Evolutionary conservation across 2,888 invertebrate species (phyloP).

Genomic region (Stenodera caucasica): DNA sequence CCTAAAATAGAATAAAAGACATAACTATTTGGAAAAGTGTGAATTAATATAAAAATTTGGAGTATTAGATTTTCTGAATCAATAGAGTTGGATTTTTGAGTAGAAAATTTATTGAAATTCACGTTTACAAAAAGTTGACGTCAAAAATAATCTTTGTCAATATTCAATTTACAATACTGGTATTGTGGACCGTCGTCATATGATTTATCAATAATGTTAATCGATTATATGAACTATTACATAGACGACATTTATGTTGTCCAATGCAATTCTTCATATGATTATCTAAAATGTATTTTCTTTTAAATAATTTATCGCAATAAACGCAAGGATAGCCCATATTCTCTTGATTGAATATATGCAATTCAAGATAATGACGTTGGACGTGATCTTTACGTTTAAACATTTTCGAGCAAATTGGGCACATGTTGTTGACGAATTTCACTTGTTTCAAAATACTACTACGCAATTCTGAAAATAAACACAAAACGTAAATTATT

Average conservation of each 20-base stretch:
- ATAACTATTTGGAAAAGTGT: too few relatives aligned
- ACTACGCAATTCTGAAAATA: constrained; percentile 27
- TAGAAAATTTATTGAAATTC: too few relatives aligned
- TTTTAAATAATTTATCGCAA: constrained; percentile 41
- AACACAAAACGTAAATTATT: constrained; percentile 3
- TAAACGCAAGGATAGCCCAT: constrained; percentile 36
- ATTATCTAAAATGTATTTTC: constrained; percentile 43
- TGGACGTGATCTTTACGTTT: constrained; percentile 45
- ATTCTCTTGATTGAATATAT: constrained; percentile 29
- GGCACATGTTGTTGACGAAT: constrained; percentile 39
- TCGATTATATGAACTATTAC: constrained; percentile 16
- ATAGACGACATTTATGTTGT: constrained; percentile 16
- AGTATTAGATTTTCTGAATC: too few relatives aligned
- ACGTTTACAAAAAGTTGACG: too few relatives aligned
- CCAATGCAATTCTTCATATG: constrained; percentile 39
- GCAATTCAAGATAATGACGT: constrained; percentile 33
- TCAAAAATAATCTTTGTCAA: constrained; percentile 5
- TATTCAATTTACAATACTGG: constrained; percentile 24
- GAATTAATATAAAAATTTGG: too few relatives aligned
- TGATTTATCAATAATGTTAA: constrained; percentile 16
- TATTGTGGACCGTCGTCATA: constrained; percentile 27
- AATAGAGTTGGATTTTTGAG: too few relatives aligned
- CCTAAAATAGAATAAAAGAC: too few relatives aligned
- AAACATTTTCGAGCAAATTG: constrained; percentile 43
- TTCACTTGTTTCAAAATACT: constrained; percentile 30